Base-by-base conservation (phyloP, 2,888 invertebrate species). In the Leuctra nigra region DNA sequence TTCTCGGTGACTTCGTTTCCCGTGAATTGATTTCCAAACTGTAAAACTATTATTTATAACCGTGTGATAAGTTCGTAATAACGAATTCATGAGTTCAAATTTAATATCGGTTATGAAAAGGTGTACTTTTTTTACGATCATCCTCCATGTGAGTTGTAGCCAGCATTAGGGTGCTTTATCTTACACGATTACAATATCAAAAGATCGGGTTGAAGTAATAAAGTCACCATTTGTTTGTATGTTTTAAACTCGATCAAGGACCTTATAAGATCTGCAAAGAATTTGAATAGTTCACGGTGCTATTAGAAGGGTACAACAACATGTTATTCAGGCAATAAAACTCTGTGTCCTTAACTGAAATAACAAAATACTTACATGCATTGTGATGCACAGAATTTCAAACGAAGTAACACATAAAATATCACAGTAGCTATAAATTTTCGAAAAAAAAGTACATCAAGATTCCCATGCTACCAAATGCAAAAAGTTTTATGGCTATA, bases 121-220 rank as follows among this genome's bases (percentile, higher is more conserved):
- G n/a, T n/a, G n/a, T n/a, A n/a, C 13, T 4, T 13, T 36, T 36
- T 41, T 41, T 41, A 41, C 18, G 41, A 41, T 16, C 41, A 18
- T 36, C n/a, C n/a, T n/a, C 29, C 6, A 7, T 29, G 11, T 29
- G 29, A 29, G 29, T 29, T 29, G 29, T 29, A 11, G 29, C 29
- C 29, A 6, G 29, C 29, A 29, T 29, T 29, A 29, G 29, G 11
- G 11, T 29, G 29, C 29, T 6, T 29, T 20, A 16, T 16, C 7
- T 1, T 54, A 25, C 38, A 14, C 41, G 48, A 48, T 55, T 55
- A 55, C 22, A 55, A 55, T 55, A 50, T 55, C 50, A 55, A 55
- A 22, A 48, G 48, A 22, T 18, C 7, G n/a, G 50, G 33, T 13
- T 22, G 16, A 33, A 24, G 55, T 46, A 16, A 47, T 55, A 55